phyloP scores from a whole-genome alignment of 2,888 invertebrate genomes.

The Microctonus brassicae region DNA sequence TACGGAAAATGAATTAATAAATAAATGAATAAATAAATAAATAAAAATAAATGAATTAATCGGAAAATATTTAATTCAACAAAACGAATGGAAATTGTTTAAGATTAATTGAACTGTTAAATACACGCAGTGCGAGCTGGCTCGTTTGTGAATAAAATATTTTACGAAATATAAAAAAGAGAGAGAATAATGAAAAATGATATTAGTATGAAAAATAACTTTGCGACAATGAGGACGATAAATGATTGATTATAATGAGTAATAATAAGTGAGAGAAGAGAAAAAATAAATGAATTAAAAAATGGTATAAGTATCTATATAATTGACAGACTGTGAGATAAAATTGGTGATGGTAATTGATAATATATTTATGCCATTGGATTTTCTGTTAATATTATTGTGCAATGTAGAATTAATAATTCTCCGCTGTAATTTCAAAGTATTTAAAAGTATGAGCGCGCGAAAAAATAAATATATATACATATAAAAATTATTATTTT shows the following conservation, averaged over 20 bases:
- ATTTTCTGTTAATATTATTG: neutral
- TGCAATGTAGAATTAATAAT: neutral
- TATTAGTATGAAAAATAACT: neutral
- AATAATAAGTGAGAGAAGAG: constrained; percentile 8
- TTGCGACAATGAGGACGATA: too few species aligned
- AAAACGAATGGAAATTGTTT: constrained; percentile 16
- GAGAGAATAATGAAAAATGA: neutral
- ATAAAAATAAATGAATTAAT: neutral
- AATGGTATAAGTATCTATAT: neutral
- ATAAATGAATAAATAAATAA: neutral
- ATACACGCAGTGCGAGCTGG: constrained; percentile 32
- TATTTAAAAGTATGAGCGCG: constrained; percentile 5
- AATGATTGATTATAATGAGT: too few species aligned
- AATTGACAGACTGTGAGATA: constrained; percentile 4
- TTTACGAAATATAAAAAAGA: constrained; percentile 25
- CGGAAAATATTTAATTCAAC: constrained; percentile 19
- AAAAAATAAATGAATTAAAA: neutral
- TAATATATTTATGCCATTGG: neutral
- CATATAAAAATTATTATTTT: constrained; percentile 53
- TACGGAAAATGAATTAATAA: constrained; percentile 4
- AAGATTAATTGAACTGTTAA: constrained; percentile 5
- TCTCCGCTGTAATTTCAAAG: neutral
- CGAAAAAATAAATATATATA: constrained; percentile 41
- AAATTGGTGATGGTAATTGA: neutral
- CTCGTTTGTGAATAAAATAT: constrained; percentile 42